Base-by-base conservation (phyloP, 2,888 invertebrate species). In the Volucella inanis region DNA sequence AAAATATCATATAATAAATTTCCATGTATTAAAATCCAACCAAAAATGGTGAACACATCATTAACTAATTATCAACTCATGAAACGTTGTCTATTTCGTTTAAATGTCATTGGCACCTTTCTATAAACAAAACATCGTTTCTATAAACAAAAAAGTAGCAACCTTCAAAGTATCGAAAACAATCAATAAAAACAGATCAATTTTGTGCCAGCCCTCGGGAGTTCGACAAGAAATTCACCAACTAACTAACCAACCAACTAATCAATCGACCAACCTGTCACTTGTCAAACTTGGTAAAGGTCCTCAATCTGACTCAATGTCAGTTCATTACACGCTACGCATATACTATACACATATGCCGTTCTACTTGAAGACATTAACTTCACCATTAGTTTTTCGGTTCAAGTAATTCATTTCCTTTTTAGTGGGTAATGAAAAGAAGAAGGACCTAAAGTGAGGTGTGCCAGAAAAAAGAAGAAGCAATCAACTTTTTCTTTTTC, bases 261-360 rank as follows among this genome's bases (percentile, higher is more conserved):
- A 50, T 41, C 61, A 67, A 55, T 41, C 65, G 65, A 62, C 47
- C 64, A 57, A 14, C 39, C 55, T 75, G 72, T 79, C 79, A 79
- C 79, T 38, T 75, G 79, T 79, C 83, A 84, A 61, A 70, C 71
- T 22, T 59, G 10, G 6, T 50, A 50, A 41, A 68, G 57, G 78
- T 68, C 65, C 55, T 68, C 64, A 75, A 59, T 76, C 59, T 81
- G 76, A 75, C 47, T 75, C 62, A 72, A 49, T 75, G 75, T 80
- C 80, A 59, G 70, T 79, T 84, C 54, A 71, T 80, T 74, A 76
- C 71, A 70, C 59, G 59, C 22, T 72, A 68, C 49, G 71, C 61
- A 75, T 68, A 62, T 68, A 78, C 62, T 57, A 57, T 57, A 65
- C 65, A 45, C 64, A 12, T 47, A 15, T 14, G 11, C 4, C 41